phyloP scores from a whole-genome alignment of 2,888 invertebrate species.

The Loripinus fragilis region DNA sequence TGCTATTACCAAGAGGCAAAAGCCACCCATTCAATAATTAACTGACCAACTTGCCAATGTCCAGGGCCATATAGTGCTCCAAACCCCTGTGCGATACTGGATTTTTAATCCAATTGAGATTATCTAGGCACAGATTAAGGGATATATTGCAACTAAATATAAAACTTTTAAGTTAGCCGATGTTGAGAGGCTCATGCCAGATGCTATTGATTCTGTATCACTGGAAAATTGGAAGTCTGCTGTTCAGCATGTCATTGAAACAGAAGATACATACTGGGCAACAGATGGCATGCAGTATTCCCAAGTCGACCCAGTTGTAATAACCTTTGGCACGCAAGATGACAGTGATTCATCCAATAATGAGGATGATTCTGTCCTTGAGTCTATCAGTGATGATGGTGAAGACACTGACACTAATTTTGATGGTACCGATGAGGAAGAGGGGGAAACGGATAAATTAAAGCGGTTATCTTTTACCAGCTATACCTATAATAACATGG shows the following conservation, averaged over 20 bases:
- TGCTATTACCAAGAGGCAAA: too few species aligned
- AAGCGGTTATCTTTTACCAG: too few species aligned
- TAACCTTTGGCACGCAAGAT: neutral
- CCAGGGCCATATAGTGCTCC: too few species aligned
- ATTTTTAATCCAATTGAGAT: neutral
- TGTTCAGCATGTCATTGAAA: neutral
- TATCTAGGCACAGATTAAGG: neutral
- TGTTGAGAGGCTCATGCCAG: neutral
- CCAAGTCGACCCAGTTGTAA: neutral
- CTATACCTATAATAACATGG: too few species aligned
- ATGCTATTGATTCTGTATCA: neutral
- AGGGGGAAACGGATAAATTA: too few species aligned
- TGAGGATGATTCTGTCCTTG: neutral
- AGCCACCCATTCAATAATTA: too few species aligned
- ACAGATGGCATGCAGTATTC: neutral
- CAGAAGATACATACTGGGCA: neutral
- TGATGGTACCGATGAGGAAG: too few species aligned
- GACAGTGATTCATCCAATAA: neutral
- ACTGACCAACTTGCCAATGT: too few species aligned
- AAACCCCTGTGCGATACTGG: neutral
- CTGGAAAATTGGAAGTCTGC: neutral
- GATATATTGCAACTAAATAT: neutral
- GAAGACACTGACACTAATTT: too few species aligned
- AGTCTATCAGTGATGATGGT: neutral
- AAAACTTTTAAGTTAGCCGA: neutral